phyloP scores from a whole-genome alignment of 2,888 invertebrate genomes.

The Erynnis tages region DNA sequence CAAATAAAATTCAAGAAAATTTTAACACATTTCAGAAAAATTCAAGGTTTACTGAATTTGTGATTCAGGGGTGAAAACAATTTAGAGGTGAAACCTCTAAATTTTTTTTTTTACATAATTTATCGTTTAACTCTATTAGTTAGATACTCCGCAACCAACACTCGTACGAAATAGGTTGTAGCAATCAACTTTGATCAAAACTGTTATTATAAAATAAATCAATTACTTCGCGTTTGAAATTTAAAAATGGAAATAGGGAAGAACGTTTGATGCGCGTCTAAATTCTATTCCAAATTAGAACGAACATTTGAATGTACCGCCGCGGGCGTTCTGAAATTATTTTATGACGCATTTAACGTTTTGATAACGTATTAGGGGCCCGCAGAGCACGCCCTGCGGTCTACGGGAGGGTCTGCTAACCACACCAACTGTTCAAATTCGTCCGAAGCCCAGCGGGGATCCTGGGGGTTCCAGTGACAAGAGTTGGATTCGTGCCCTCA shows the following conservation, averaged over 20 bases:
- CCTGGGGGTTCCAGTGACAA: too few relatives aligned
- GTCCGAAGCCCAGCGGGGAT: constrained; percentile 51
- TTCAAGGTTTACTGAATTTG: too few relatives aligned
- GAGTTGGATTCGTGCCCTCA: too few relatives aligned
- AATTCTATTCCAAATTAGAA: constrained; percentile 2
- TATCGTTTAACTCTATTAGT: too few relatives aligned
- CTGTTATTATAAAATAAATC: not conserved
- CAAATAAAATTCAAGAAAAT: too few relatives aligned
- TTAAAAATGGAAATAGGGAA: not conserved
- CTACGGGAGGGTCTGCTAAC: constrained; percentile 41
- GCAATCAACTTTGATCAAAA: too few relatives aligned
- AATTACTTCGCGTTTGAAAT: not conserved
- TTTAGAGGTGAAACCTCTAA: too few relatives aligned
- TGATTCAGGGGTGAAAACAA: too few relatives aligned
- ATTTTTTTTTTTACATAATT: too few relatives aligned
- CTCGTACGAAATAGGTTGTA: too few relatives aligned
- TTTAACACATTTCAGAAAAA: too few relatives aligned
- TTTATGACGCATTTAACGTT: constrained; percentile 45
- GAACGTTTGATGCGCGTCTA: not conserved
- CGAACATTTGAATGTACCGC: constrained; percentile 38
- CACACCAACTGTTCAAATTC: constrained; percentile 52
- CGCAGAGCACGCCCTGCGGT: constrained; percentile 74
- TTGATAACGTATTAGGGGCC: constrained; percentile 58
- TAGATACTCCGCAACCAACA: too few relatives aligned
- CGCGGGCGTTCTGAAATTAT: constrained; percentile 40